Conservation (phyloP, 2,113 vertebrate species). For the Otis tarda region DNA sequence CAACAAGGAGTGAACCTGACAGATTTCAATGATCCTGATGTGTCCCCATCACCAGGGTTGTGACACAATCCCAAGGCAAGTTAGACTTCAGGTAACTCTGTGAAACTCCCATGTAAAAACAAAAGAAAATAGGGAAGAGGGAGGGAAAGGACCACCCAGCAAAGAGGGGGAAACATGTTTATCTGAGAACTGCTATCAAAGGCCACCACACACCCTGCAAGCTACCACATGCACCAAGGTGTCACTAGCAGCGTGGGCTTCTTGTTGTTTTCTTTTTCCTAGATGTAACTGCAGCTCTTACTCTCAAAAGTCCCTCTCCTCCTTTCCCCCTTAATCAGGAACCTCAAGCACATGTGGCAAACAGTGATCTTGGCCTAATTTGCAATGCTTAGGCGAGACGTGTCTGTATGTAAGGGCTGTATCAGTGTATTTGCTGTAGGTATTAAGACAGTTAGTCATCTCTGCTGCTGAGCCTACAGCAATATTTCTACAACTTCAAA, state of each 20-base stretch:
- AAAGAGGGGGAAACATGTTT: neutral
- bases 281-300: neutral
- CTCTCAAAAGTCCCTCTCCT: neutral
- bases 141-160: neutral
- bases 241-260: neutral
- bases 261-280: neutral
- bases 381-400: neutral
- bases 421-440: constrained; percentile 19
- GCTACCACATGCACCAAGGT: neutral
- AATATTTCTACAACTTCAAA: constrained; percentile 56
- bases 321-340: neutral
- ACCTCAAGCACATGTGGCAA: neutral
- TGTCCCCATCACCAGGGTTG: neutral
- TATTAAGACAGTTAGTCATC: constrained; percentile 34
- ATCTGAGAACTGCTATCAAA: neutral
- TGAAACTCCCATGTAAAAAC: neutral
- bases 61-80: neutral
- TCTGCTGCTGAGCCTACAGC: constrained; percentile 33
- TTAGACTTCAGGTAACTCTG: neutral
- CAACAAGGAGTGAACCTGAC: neutral
- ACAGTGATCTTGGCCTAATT: neutral
- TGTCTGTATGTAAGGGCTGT: neutral
- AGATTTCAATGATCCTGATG: neutral
- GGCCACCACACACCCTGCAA: neutral
- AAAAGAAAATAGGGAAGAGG: neutral